Evolutionary conservation across 2,888 invertebrate genomes (phyloP).

Genomic region (Onthophagus sagittarius): DNA sequence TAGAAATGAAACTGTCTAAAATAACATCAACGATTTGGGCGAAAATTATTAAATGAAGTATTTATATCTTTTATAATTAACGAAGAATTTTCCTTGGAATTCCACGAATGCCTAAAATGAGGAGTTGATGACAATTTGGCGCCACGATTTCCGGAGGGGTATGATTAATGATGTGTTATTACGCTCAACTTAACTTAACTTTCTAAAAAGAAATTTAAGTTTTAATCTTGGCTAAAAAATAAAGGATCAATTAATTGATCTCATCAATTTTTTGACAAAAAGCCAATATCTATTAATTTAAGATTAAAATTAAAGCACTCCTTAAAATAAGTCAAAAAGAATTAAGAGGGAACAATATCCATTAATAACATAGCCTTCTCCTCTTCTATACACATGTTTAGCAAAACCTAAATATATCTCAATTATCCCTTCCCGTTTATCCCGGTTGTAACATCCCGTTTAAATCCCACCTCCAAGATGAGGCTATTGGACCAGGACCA

Average conservation of each 20-base stretch:
- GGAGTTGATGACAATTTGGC: slow-evolving; percentile 15
- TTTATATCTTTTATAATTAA: background rate
- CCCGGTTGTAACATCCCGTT: slow-evolving; percentile 24
- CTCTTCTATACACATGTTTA: slow-evolving; percentile 28
- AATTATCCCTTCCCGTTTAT: slow-evolving; percentile 34
- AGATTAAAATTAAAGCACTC: background rate
- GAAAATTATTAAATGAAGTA: too few relatives aligned
- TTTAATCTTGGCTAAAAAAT: background rate
- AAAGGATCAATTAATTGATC: background rate
- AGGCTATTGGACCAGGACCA: slow-evolving; percentile 31
- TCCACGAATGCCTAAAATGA: slow-evolving; percentile 12
- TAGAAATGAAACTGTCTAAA: background rate
- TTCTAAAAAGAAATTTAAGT: background rate
- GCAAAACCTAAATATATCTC: slow-evolving; percentile 38
- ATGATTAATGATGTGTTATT: slow-evolving; percentile 3
- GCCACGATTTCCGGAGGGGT: slow-evolving; percentile 17
- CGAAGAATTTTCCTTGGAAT: slow-evolving; percentile 14
- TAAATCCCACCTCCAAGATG: slow-evolving; percentile 15
- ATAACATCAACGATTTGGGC: too few relatives aligned
- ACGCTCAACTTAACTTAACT: background rate
- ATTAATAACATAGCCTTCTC: slow-evolving; percentile 12
- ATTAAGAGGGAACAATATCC: slow-evolving; percentile 4
- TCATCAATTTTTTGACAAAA: too few relatives aligned
- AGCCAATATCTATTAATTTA: too few relatives aligned
- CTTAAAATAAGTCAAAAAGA: slow-evolving; percentile 2